A percentile compares a stretch with the other conserved stretches of the same genome.
Evolutionary conservation across 2,113 vertebrate genomes (phyloP).

Genomic region (Ploceus nigricollis): DNA sequence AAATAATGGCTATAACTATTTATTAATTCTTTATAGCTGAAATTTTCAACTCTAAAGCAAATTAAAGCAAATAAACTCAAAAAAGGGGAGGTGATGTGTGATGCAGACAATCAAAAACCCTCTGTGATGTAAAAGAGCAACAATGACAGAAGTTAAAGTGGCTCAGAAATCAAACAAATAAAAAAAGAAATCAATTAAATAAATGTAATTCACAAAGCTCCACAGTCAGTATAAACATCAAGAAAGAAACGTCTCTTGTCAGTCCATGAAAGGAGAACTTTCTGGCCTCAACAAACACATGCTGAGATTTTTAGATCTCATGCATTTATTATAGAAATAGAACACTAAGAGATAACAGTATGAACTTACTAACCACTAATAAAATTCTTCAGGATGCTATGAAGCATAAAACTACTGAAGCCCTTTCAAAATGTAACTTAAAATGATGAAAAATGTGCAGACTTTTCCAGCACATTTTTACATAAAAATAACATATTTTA

Average conservation of each 20-base stretch:
- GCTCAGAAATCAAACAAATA: not conserved
- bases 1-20: not conserved
- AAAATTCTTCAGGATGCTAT: not conserved
- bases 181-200: slow-evolving; percentile 5
- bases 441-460: not conserved
- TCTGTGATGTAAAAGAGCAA: not conserved
- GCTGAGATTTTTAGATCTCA: slow-evolving; percentile 35
- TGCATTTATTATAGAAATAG: slow-evolving; percentile 27
- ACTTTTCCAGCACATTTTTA: not conserved
- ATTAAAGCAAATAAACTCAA: not conserved
- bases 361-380: slow-evolving; percentile 2
- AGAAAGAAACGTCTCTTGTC: not conserved
- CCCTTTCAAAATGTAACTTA: not conserved
- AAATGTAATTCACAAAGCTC: not conserved
- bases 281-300: slow-evolving; percentile 1
- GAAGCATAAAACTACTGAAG: not conserved
- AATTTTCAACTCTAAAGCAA: not conserved
- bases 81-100: not conserved
- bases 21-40: not conserved
- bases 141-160: not conserved
- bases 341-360: not conserved
- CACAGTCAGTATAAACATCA: slow-evolving; percentile 15
- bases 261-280: slow-evolving; percentile 37
- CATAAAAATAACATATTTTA: not conserved
- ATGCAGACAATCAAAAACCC: not conserved